Base-by-base conservation (phyloP, 2,888 invertebrate genomes). In the Sarcophaga variegata region DNA sequence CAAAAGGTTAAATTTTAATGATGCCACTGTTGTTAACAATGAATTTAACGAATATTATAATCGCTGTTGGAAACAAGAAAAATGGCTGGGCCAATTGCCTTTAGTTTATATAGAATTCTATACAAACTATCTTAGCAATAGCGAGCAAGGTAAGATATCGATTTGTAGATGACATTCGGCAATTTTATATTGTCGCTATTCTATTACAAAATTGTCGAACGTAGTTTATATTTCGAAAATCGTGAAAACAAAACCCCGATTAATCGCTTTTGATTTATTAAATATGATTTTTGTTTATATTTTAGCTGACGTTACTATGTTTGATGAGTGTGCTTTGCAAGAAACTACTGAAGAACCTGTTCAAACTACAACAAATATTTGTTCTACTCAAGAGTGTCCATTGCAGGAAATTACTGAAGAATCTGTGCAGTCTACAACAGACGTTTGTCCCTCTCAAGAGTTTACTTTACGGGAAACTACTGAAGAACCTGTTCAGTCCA, bases 11-110 rank as follows among this genome's bases (percentile, higher is more conserved):
- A 69, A 88, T 69, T n/a, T 49, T 4, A 20, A 54, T 17, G 69
- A 84, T 81, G 37, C 14, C 2, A n/a, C 1, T 12, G 22, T 14
- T 1, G 22, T 88, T 1, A 60, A 74, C 63, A 63, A 77, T 4
- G 81, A 79, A 63, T 88, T 83, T 45, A 17, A 47, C 20, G 66
- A 77, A 6, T 88, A 86, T 79, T 88, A 88, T 67, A 79, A 86
- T 63, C 86, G 79, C 74, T 88, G 88, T 75, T 88, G 86, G 86
- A 67, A 59, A 12, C 59, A 83, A 17, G 83, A 88, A 17, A 70
- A 81, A 77, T 88, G 88, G 88, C 4, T 84, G 22, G 75, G 64
- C 14, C 11, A 47, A 22, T 63, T n/a, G 8, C 84, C 80, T 2
- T 10, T 22, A 2, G 27, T 80, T 22, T 2, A 80, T 66, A 59